These are phyloP conservation scores for Cacoxenus indagator DNA, from an alignment of 2,888 invertebrate species.

Conservation along the genomic window DNA sequence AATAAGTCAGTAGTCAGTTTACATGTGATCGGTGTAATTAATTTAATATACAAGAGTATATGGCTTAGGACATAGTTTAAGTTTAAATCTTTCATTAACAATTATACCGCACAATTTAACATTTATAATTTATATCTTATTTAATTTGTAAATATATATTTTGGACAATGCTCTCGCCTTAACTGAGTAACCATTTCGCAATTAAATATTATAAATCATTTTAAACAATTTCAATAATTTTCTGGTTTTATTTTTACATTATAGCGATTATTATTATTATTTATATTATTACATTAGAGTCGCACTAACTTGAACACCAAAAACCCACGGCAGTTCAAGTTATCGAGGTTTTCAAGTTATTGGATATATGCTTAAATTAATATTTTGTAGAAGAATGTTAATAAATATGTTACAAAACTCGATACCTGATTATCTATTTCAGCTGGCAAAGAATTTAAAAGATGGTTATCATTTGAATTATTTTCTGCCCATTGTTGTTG, in stretches of 20 bases:
- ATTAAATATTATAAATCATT: too few species aligned
- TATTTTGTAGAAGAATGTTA: too few species aligned
- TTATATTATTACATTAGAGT: too few species aligned
- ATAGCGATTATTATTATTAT: slow-evolving; percentile 19
- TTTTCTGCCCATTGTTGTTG: too few species aligned
- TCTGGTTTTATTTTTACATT: slow-evolving; percentile 15
- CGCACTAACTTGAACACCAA: too few species aligned
- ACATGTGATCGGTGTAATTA: not conserved
- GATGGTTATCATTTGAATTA: too few species aligned
- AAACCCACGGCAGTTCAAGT: too few species aligned
- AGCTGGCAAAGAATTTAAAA: too few species aligned
- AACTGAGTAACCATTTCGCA: slow-evolving; percentile 37
- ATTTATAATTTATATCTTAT: slow-evolving; percentile 21
- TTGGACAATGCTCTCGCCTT: slow-evolving; percentile 15
- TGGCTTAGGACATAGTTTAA: slow-evolving; percentile 9
- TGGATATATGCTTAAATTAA: too few species aligned
- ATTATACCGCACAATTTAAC: slow-evolving; percentile 15
- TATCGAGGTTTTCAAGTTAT: too few species aligned
- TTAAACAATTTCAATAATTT: slow-evolving; percentile 38
- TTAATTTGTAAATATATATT: slow-evolving; percentile 34
- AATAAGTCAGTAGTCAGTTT: slow-evolving; percentile 6
- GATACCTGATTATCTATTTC: too few species aligned
- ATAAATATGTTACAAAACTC: too few species aligned
- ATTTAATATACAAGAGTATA: slow-evolving; percentile 12
- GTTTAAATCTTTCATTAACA: slow-evolving; percentile 19